These are phyloP conservation scores for Myopa testacea DNA, from an alignment of 2,888 invertebrate genomes.

Conservation along the genomic window DNA sequence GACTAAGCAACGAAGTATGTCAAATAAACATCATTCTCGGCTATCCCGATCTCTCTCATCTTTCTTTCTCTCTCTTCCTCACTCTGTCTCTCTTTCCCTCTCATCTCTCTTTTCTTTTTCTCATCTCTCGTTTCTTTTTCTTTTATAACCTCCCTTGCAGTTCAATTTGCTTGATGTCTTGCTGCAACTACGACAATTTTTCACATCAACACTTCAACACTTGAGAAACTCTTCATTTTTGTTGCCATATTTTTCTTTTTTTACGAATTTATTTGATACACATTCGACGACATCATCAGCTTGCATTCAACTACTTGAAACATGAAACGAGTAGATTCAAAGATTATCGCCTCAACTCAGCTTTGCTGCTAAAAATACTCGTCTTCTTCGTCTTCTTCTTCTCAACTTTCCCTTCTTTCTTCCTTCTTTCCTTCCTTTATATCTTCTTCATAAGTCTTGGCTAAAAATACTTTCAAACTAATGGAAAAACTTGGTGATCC, in stretches of 20 bases:
- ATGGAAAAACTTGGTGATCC: not conserved
- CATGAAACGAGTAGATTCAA: not conserved
- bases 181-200: too few species aligned
- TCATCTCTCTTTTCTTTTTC: not conserved
- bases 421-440: not conserved
- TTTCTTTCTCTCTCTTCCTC: too few species aligned
- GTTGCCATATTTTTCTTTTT: not conserved
- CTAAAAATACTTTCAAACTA: not conserved
- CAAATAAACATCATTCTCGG: too few species aligned
- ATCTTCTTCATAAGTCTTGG: not conserved
- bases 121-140: not conserved
- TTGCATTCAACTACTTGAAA: not conserved
- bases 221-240: not conserved
- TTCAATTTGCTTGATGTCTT: too few species aligned
- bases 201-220: too few species aligned
- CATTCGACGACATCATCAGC: not conserved
- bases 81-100: not conserved
- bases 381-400: not conserved
- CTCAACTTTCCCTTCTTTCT: not conserved
- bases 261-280: not conserved
- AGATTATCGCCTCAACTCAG: not conserved
- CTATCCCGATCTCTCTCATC: too few species aligned
- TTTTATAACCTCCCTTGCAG: too few species aligned
- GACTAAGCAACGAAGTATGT: not conserved
- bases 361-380: not conserved